A percentile compares a stretch with the other conserved stretches of the same genome.
Evolutionary conservation across 2,888 invertebrate species (phyloP).

Genomic region (Marasmarcha lunaedactyla): DNA sequence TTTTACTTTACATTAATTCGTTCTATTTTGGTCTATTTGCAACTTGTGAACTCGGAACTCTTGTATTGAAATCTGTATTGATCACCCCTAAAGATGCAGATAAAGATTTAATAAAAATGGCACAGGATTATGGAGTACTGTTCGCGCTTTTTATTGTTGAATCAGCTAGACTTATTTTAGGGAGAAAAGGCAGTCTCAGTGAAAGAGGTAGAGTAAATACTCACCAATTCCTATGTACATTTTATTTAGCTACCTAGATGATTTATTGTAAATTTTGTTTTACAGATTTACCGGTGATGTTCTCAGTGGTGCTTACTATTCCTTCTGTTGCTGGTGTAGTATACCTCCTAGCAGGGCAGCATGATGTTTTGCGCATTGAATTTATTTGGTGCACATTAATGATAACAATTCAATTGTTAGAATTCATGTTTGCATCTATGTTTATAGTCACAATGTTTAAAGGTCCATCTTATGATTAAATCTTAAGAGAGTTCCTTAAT

Average conservation of each 20-base stretch:
- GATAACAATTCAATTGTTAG: conserved; percentile 81
- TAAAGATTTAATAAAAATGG: conserved; percentile 76
- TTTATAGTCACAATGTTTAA: conserved; percentile 74
- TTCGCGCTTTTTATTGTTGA: conserved; percentile 83
- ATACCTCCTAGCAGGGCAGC: conserved; percentile 89
- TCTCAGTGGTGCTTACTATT: conserved; percentile 85
- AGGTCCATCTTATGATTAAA: conserved; percentile 70
- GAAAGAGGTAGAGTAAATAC: conserved; percentile 82
- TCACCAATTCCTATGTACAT: conserved; percentile 7
- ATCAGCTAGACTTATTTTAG: conserved; percentile 83
- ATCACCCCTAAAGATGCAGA: conserved; percentile 69
- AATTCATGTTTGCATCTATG: conserved; percentile 86
- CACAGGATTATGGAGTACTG: conserved; percentile 83
- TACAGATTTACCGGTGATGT: conserved; percentile 82
- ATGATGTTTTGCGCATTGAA: conserved; percentile 87
- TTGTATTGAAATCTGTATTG: conserved; percentile 81
- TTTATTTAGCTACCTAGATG: too few relatives aligned
- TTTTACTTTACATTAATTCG: conserved; percentile 86
- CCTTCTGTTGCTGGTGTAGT: conserved; percentile 88
- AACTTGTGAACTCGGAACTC: conserved; percentile 83
- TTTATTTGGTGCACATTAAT: conserved; percentile 90
- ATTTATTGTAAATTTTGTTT: conserved; percentile 19
- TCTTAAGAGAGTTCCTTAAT: background rate
- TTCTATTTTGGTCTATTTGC: conserved; percentile 91
- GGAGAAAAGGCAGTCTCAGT: conserved; percentile 88